Evolutionary conservation across 2,888 invertebrate genomes (phyloP).

Genomic region (Caenorhabditis afra): DNA sequence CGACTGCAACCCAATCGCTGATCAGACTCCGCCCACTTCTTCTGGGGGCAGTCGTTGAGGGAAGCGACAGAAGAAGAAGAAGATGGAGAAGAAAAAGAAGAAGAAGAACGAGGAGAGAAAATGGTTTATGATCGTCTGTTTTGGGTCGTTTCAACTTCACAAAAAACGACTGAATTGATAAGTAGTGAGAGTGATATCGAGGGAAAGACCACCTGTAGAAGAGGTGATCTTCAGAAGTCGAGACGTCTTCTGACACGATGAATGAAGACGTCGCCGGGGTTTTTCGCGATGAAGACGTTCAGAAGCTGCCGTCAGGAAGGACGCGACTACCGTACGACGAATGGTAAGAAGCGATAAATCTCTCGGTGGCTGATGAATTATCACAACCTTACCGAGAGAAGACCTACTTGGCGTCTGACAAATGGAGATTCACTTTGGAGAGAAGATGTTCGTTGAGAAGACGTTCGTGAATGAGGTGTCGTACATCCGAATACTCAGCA

Average conservation of each 20-base stretch:
- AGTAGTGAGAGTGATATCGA: constrained; percentile 1
- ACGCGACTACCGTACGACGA: too few species aligned
- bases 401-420: constrained; percentile 9
- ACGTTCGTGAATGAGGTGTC: neutral
- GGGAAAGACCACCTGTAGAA: neutral
- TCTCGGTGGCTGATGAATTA: constrained; percentile 36
- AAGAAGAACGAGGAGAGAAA: constrained; percentile 47
- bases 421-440: neutral
- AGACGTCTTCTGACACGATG: too few species aligned
- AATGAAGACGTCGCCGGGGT: too few species aligned
- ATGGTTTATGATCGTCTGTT: constrained; percentile 57
- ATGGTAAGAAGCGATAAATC: constrained; percentile 21
- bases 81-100: neutral
- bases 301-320: too few species aligned
- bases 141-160: constrained; percentile 21
- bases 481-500: too few species aligned
- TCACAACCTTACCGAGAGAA: constrained; percentile 26
- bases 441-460: neutral
- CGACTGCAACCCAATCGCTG: constrained; percentile 58
- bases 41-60: constrained; percentile 52
- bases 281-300: too few species aligned
- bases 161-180: constrained; percentile 23
- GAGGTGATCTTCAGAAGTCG: neutral
- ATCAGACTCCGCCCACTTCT: constrained; percentile 51
- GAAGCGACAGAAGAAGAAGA: constrained; percentile 7